Conservation (phyloP, 2,888 invertebrate species). For the Hoplodrina blanda region DNA sequence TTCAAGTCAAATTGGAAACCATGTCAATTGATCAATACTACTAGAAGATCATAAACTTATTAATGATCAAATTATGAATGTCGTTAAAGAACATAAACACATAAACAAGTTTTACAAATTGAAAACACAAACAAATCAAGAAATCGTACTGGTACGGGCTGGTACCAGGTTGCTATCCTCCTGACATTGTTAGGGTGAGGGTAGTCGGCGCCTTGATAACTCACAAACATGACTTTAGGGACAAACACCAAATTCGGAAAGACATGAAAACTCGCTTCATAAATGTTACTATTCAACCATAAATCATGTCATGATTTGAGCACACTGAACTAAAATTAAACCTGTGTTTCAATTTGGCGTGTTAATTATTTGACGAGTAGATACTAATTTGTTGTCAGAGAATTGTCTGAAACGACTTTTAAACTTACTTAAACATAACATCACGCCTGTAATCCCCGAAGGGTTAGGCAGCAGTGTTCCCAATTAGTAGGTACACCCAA, state of each 20-base stretch:
- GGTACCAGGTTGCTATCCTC: constrained; percentile 43
- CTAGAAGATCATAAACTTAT: constrained; percentile 10
- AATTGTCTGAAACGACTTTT: background rate
- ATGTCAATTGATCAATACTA: background rate
- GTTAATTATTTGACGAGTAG: constrained; percentile 4
- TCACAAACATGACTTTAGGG: constrained; percentile 60
- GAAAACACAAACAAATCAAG: constrained; percentile 58
- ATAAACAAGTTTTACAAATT: constrained; percentile 41
- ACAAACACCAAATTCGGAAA: constrained; percentile 46
- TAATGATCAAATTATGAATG: constrained; percentile 17
- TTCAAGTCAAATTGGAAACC: constrained; percentile 3
- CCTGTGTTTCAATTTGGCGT: constrained; percentile 31
- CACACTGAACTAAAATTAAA: constrained; percentile 26
- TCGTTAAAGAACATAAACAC: constrained; percentile 17
- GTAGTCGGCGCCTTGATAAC: constrained; percentile 54
- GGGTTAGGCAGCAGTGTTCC: too few relatives aligned
- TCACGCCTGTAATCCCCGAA: too few relatives aligned
- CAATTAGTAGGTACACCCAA: too few relatives aligned
- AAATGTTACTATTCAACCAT: constrained; percentile 22
- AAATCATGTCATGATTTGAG: constrained; percentile 41
- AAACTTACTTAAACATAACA: too few relatives aligned
- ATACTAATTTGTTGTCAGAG: background rate
- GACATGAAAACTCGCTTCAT: constrained; percentile 52
- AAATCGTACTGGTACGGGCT: constrained; percentile 41
- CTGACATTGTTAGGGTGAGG: constrained; percentile 48